Base-by-base conservation (phyloP, 2,113 vertebrate genomes). In the Paradoxurus hermaphroditus region DNA sequence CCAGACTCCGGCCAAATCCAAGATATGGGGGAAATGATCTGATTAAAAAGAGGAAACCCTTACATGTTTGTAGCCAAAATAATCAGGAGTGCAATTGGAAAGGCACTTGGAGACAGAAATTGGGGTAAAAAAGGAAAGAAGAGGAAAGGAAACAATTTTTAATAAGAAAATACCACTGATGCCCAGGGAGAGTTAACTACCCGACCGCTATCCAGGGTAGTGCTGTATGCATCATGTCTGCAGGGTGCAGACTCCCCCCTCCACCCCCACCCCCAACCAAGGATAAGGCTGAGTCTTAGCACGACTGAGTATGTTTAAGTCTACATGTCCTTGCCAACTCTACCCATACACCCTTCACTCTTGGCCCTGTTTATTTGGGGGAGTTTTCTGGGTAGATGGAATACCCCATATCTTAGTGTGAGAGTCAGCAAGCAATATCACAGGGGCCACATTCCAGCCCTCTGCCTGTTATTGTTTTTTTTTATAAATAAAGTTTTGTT, bases 401-500 rank as follows among this genome's bases (percentile, higher is more conserved):
- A 73, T 49, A 75, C 77, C 41, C n/a, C 18, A 0, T 59, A 21
- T 65, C 44, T 91, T 70, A 65, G 13, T 31, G 16, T 11, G 36
- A 2, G 27, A 25, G 56, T 85, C 70, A 88, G 67, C 36, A 85
- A 53, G 87, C 31, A 90, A 27, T 10, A 72, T 75, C 34, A 39
- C 63, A 62, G 11, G 21, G 65, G 44, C 39, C 59, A 88, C 85
- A 94, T 44, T 29, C 16, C 77, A 92, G 18, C 21, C 63, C 59
- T 56, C 72, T 77, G 53, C 25, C 15, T 68, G 2, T 70, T 83
- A 95, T 91, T 21, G 2, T 23, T 90, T 92, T 41, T 27, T 75
- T 77, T 73, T 56, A 44, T 56, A 95, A 95, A 73, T 91, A 77
- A 34, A 49, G 65, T 89, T 95, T 93, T 97, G 82, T 88, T 97